Evolutionary conservation across 2,888 invertebrate species (phyloP).

Genomic region (Doris montereyensis): DNA sequence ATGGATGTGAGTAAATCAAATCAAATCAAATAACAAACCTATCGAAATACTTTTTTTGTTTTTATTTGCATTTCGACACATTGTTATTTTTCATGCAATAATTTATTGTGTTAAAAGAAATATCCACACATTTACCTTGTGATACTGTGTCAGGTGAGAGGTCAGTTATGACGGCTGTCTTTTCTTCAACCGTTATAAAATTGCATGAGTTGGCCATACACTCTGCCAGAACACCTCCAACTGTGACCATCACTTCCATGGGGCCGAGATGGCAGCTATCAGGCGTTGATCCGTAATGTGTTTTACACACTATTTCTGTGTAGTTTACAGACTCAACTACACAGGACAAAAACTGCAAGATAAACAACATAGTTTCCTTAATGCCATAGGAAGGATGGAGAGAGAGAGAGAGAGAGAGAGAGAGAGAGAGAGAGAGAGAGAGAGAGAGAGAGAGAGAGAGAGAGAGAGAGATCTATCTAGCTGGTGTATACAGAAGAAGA

Average conservation of each 20-base stretch:
- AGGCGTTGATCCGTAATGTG: slow-evolving; percentile 44
- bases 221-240: slow-evolving; percentile 33
- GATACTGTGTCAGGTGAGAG: background rate
- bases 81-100: too few relatives aligned
- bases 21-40: too few relatives aligned
- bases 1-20: too few relatives aligned
- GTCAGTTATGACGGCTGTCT: slow-evolving; percentile 1
- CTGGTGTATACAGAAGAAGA: background rate
- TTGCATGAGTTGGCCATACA: slow-evolving; percentile 38
- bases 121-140: slow-evolving; percentile 9
- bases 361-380: background rate
- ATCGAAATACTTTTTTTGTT: too few relatives aligned
- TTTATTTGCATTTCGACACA: too few relatives aligned
- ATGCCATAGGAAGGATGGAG: too few relatives aligned
- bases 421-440: too few relatives aligned
- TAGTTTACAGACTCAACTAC: slow-evolving; percentile 43
- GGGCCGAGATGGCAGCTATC: slow-evolving; percentile 37
- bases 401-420: too few relatives aligned
- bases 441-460: too few relatives aligned
- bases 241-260: slow-evolving; percentile 39
- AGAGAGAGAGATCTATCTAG: too few relatives aligned
- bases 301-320: slow-evolving; percentile 50
- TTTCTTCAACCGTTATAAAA: background rate
- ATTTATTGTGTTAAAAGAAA: too few relatives aligned
- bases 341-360: slow-evolving; percentile 42